Evolutionary conservation across 2,113 vertebrate species (phyloP).

Genomic region (Siniperca knerii): DNA sequence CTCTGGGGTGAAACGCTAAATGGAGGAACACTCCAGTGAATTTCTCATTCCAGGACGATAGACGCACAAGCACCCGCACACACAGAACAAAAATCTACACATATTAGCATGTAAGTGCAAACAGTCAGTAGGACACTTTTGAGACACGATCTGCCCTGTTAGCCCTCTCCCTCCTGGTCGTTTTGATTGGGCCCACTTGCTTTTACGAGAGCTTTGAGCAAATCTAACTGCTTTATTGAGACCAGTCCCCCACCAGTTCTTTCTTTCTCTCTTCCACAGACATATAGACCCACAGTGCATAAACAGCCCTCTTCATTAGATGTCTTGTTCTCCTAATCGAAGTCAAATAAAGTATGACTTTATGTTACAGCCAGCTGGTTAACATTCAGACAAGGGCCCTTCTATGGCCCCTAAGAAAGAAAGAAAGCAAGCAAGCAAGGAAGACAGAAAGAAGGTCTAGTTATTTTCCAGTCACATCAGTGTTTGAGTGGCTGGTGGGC

Average conservation of each 20-base stretch:
- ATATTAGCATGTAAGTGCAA: slow-evolving; percentile 13
- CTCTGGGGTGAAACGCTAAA: slow-evolving; percentile 30
- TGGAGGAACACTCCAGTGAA: slow-evolving; percentile 36
- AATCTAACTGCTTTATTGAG: slow-evolving; percentile 85
- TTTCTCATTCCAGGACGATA: slow-evolving; percentile 27
- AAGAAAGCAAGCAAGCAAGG: slow-evolving; percentile 71
- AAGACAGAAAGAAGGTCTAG: slow-evolving; percentile 84
- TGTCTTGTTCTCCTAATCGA: slow-evolving; percentile 93
- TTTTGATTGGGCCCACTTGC: slow-evolving; percentile 71
- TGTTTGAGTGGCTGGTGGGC: slow-evolving; percentile 87
- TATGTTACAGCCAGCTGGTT: slow-evolving; percentile 89
- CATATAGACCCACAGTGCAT: slow-evolving; percentile 82
- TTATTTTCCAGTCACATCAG: slow-evolving; percentile 88
- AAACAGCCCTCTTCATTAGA: slow-evolving; percentile 91
- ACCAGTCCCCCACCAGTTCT: slow-evolving; percentile 34
- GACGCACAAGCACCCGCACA: not conserved
- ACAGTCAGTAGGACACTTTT: slow-evolving; percentile 16
- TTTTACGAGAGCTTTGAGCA: slow-evolving; percentile 78
- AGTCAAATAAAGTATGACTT: slow-evolving; percentile 93
- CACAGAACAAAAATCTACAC: not conserved
- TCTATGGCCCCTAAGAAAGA: slow-evolving; percentile 84
- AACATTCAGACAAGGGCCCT: slow-evolving; percentile 85
- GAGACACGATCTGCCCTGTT: slow-evolving; percentile 57
- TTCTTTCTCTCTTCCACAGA: slow-evolving; percentile 36
- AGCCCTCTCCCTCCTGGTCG: slow-evolving; percentile 46